Evolutionary conservation across 2,797 vertebrate genomes (phyloP), one percentile per base, ranked within the genome.

Genomic region (Mastacembelus armatus): DNA sequence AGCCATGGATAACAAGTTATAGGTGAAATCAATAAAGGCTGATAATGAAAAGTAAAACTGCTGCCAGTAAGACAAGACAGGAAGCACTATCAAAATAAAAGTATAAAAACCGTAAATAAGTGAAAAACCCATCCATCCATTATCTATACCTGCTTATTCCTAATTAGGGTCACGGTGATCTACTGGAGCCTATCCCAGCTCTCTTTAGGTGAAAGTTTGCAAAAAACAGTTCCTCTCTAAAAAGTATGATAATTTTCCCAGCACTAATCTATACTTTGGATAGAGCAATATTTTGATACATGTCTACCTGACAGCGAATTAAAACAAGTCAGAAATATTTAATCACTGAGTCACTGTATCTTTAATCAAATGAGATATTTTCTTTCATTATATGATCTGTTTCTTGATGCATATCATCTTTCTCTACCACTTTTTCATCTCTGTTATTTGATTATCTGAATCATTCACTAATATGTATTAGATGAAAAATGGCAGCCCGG

Each of bases 391-490:
- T 36, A 51, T 14, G 1, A 11, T 48, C 40, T 59, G 14, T 15
- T 48, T 55, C 18, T 9, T 14, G 10, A 10, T n/a, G 21, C 5
- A 40, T n/a, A 54, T 60, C 27, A 39, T 22, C 18, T 16, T 10
- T 47, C 61, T 26, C 7, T 0, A 18, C 33, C 36, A 4, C n/a
- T 43, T 24, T 29, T 26, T 45, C 0, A 42, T 39, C 14, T 61
- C 21, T 38, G 0, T 73, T 18, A 66, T 40, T 48, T 9, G 19
- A 43, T 67, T 55, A 44, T 36, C 12, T 30, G 15, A 43, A 43
- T 32, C 30, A 10, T 5, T 38, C 6, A 9, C 18, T 48, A 5
- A 40, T 33, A 21, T 21, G 22, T 60, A 73, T 65, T 10, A 54
- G 21, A n/a, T n/a, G n/a, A n/a, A n/a, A 62, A 14, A 27, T 27